A percentile compares a stretch with the other conserved stretches of the same genome.
Conservation (phyloP, 2,888 invertebrate genomes). For the Thymelicus acteon region DNA sequence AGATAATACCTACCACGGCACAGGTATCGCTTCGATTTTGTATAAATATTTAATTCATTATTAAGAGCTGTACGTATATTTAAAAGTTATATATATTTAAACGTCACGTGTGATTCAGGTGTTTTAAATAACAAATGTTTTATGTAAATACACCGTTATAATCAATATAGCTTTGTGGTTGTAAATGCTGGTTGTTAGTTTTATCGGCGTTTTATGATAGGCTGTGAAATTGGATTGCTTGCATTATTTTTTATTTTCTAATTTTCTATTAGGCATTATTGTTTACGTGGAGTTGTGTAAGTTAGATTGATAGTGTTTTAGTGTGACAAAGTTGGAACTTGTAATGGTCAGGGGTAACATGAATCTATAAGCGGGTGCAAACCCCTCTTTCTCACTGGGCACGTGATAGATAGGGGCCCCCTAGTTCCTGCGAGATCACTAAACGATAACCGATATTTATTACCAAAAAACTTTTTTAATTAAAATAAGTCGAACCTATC, state of each 20-base stretch:
- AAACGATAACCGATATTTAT: too few species aligned
- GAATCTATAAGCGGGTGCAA: too few species aligned
- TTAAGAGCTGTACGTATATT: not conserved
- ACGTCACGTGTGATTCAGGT: not conserved
- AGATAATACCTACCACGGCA: too few species aligned
- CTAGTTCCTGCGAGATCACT: too few species aligned
- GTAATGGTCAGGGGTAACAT: too few species aligned
- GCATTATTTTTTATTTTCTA: constrained; percentile 16
- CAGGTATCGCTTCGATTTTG: not conserved
- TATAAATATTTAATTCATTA: not conserved
- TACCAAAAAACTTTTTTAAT: too few species aligned
- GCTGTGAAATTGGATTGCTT: constrained; percentile 21
- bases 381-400: too few species aligned
- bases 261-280: constrained; percentile 5
- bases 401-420: too few species aligned
- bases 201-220: constrained; percentile 14
- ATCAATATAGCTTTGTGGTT: constrained; percentile 2
- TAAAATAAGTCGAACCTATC: too few species aligned
- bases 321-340: too few species aligned
- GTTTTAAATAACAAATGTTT: constrained; percentile 6
- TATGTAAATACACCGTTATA: not conserved
- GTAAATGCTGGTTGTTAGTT: constrained; percentile 15
- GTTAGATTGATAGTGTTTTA: too few species aligned
- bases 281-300: not conserved
- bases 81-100: not conserved